Base-by-base conservation (phyloP, 2,888 invertebrate species). In the Metacarcinus magister region DNA sequence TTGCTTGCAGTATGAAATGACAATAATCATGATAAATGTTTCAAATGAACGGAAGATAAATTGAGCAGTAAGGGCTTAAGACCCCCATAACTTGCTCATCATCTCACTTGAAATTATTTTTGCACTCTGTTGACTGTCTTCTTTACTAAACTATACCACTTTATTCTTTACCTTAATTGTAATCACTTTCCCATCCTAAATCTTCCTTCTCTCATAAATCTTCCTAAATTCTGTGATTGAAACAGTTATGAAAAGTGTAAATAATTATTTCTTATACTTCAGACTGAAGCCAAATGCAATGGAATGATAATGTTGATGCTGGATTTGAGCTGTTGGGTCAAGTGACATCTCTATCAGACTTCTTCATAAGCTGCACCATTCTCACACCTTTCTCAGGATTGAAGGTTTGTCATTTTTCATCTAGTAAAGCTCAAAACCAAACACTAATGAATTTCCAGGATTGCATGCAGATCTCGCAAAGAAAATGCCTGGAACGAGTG, bases 321-420 rank as follows among this genome's bases (percentile, higher is more conserved):
- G 96, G 96, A 1, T 96, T 96, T 75, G 95, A 94, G 87, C 39
- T 96, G 28, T 82, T 95, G 46, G 96, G 96, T 32, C 96, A 96
- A 19, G 96, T 95, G 87, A 92, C 60, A 4, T 96, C 96, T 19
- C 89, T 96, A 23, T 48, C 96, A 23, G 96, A 96, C 93, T 96
- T 96, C 94, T 89, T 95, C 92, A 54, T 96, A 89, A 96, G 96
- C 89, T 96, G 96, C 60, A 96, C 96, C 87, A 91, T 96, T n/a
- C 96, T 87, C 92, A 97, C 97, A 13, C 97, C 97, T 60, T 96
- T 97, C 94, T 94, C 96, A 44, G 95, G 96, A 32, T 96, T 91
- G 54, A 94, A 96, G 96, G 96, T 96, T 43, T n/a, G 82, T 82
- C 8, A 28, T 23, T 94, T n/a, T 82, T 2, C 10, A 28, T 43